Evolutionary conservation across 2,888 invertebrate species (phyloP), one percentile per base, ranked within the genome.

Genomic region (Xestobium rufovillosum): DNA sequence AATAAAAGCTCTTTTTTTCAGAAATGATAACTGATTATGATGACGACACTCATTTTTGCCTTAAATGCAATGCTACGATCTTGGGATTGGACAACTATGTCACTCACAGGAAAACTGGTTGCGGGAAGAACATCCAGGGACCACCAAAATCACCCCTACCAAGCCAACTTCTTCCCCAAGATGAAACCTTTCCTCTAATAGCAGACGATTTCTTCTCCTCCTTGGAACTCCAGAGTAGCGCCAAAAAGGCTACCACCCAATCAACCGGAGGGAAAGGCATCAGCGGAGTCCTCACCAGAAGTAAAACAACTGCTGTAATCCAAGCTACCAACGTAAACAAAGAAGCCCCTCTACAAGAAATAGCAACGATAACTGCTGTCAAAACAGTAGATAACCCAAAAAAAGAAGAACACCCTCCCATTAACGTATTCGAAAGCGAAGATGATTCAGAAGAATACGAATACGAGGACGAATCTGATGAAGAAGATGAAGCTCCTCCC

Each of bases 141-240:
- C 34, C 54, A 9, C 48, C 57, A n/a, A 60, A 63, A 44, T 59
- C 63, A 6, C 55, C 56, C 8, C 36, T 58, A 14, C 54, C 60
- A 0, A 56, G 56, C 26, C 58, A 59, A 36, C 48, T 62, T 2
- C 43, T 63, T n/a, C 54, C 56, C n/a, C 51, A 59, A 3, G 71
- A 70, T 34, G 57, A 66, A 4, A 66, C 71, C 2, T 78, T 79
- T 49, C 73, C 72, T 31, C 67, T 84, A 3, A 84, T 83, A 43
- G 87, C 88, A 0, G 86, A 86, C 57, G 81, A 88, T 3, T 91
- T 91, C 63, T 91, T 91, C 53, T 86, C 83, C 23, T 86, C 86
- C 0, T 63, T 91, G 19, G 83, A 86, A 55, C 59, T 87, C 9
- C 83, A 83, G 52, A 85, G 85, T 53, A 83, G 81, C 51, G 70